Percentiles rank a stretch among this genome's conserved stretches.
Conservation (phyloP, 2,888 invertebrate species). For the Hydriomena furcata region DNA sequence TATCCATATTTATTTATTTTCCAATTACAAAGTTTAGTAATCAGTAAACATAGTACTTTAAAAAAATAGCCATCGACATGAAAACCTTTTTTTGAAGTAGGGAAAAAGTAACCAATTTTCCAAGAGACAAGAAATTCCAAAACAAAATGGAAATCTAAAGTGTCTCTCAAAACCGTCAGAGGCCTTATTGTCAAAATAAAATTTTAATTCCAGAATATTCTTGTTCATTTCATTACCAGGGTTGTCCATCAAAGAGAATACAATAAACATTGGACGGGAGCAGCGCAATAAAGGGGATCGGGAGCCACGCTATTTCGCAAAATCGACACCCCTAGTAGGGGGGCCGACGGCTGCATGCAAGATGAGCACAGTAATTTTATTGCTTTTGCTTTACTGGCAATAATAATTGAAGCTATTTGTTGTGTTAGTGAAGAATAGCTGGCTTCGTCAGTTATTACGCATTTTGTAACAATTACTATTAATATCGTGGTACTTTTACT, state of each 20-base stretch:
- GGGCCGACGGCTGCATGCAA: conserved; percentile 17
- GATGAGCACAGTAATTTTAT: conserved; percentile 16
- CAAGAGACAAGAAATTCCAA: background rate
- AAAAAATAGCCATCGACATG: no score
- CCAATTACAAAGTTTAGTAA: no score
- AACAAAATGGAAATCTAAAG: conserved; percentile 15
- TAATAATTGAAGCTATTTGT: background rate
- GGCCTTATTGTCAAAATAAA: conserved; percentile 20
- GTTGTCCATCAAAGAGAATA: conserved; percentile 40
- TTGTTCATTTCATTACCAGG: conserved; percentile 29
- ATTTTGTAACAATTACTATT: no score
- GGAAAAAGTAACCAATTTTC: background rate
- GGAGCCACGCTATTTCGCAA: conserved; percentile 37
- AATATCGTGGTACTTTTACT: no score
- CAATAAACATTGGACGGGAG: conserved; percentile 39
- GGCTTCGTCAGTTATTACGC: no score
- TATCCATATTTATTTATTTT: no score
- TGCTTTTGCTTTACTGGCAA: background rate
- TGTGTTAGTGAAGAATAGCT: no score
- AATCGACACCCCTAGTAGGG: conserved; percentile 40
- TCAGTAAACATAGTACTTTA: no score
- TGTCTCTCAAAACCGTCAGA: conserved; percentile 5
- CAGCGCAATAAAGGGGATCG: conserved; percentile 35
- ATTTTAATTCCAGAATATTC: conserved; percentile 30
- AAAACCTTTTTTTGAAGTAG: no score